Conservation (phyloP, 1,140 invertebrate species). For the Drosophila santomea region DNA sequence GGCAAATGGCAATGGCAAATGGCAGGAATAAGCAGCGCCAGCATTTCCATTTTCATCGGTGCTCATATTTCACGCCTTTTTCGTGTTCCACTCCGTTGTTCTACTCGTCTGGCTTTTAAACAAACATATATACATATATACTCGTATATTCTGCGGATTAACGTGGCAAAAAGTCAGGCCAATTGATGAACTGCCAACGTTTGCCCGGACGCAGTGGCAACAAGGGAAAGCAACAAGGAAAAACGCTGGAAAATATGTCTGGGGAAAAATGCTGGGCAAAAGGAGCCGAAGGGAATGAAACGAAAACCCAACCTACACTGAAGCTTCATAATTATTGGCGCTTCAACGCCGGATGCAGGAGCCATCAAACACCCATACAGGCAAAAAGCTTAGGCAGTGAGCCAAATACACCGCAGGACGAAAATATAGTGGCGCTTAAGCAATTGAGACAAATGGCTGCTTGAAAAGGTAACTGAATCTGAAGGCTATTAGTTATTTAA, state of each 20-base stretch:
- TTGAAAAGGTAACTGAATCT: too few relatives aligned
- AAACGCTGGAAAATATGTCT: not conserved
- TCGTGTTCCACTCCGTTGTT: slow-evolving; percentile 13
- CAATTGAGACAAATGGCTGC: too few relatives aligned
- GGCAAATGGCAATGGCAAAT: slow-evolving; percentile 12
- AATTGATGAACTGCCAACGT: slow-evolving; percentile 41
- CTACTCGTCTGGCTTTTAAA: slow-evolving; percentile 2
- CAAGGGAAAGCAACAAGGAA: not conserved
- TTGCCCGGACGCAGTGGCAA: not conserved
- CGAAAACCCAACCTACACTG: slow-evolving; percentile 44
- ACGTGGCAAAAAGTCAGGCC: slow-evolving; percentile 44
- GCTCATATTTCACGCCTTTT: slow-evolving; percentile 46
- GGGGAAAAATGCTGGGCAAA: not conserved
- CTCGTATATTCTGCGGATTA: slow-evolving; percentile 14
- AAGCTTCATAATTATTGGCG: slow-evolving; percentile 76
- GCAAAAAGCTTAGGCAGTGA: not conserved
- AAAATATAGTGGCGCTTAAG: not conserved
- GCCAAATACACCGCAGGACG: not conserved
- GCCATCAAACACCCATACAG: slow-evolving; percentile 10
- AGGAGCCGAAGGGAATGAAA: not conserved
- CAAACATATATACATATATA: not conserved
- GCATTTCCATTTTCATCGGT: slow-evolving; percentile 20
- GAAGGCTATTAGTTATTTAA: too few relatives aligned
- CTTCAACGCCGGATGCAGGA: slow-evolving; percentile 70
- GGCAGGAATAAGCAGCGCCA: slow-evolving; percentile 11